phyloP scores from a whole-genome alignment of 2,797 vertebrate genomes.

The Sebastes nivosus region DNA sequence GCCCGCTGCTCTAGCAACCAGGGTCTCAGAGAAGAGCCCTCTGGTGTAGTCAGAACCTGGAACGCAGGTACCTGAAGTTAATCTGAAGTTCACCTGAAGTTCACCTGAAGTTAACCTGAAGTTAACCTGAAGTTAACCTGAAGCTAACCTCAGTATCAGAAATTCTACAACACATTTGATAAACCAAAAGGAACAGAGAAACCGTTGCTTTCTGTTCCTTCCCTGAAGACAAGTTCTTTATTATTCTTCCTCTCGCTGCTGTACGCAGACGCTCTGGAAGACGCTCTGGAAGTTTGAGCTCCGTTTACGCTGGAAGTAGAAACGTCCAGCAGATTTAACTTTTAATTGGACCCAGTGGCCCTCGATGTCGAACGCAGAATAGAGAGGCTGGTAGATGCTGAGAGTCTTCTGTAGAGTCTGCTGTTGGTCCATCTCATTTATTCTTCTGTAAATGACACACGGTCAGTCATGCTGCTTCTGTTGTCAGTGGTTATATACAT shows the following conservation, averaged over 20 bases:
- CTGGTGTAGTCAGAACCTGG: too few species aligned
- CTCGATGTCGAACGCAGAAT: background rate
- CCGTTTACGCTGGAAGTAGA: background rate
- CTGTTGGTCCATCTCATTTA: background rate
- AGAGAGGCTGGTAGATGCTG: background rate
- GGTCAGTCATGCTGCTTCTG: too few species aligned
- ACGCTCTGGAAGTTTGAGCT: background rate
- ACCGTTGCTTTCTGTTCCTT: background rate
- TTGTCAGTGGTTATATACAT: too few species aligned
- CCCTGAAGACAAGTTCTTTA: background rate
- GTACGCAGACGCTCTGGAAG: background rate
- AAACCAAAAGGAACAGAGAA: background rate
- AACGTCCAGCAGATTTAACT: background rate
- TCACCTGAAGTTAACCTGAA: too few species aligned
- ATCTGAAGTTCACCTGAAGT: too few species aligned
- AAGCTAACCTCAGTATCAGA: too few species aligned
- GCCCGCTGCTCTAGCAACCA: too few species aligned
- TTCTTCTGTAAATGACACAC: too few species aligned
- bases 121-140: too few species aligned
- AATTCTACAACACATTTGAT: background rate
- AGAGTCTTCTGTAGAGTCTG: background rate
- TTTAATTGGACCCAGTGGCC: conserved; percentile 13
- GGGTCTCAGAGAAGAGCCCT: too few species aligned
- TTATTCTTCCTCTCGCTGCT: background rate
- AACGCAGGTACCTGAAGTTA: too few species aligned